These are phyloP conservation scores for Peromyscus attwateri DNA, from an alignment of 2,797 vertebrate genomes.

Conservation along the genomic window DNA sequence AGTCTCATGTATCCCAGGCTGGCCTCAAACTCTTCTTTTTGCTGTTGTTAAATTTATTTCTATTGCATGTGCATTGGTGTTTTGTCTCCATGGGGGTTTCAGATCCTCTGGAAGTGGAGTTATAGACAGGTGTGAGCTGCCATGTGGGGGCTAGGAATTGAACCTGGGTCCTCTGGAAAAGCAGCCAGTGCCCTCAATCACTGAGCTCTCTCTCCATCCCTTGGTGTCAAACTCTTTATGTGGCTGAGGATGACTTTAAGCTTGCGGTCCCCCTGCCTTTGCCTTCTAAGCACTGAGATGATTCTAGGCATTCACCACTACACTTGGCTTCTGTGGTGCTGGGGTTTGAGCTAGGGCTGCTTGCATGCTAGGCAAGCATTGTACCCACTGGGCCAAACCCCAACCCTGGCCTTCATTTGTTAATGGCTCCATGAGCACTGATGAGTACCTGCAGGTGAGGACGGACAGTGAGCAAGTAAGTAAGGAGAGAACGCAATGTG, in stretches of 20 bases:
- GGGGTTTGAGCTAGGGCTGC: neutral
- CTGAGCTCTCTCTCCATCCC: neutral
- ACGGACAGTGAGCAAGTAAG: neutral
- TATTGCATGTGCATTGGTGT: neutral
- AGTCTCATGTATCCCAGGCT: neutral
- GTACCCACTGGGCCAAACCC: neutral
- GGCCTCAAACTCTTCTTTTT: neutral
- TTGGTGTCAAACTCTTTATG: neutral
- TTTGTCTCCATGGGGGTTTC: no score
- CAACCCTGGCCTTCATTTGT: neutral
- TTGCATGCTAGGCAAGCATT: neutral
- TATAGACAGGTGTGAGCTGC: neutral
- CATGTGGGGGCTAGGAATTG: neutral
- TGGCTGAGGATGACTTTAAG: neutral
- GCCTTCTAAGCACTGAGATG: neutral
- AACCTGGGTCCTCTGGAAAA: neutral
- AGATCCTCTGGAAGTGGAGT: neutral
- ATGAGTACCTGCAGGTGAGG: neutral
- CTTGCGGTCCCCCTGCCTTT: neutral
- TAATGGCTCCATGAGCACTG: no score
- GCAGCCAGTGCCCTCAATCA: neutral
- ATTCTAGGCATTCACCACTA: neutral
- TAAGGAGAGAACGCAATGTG: neutral
- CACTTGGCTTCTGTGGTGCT: neutral
- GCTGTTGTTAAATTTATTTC: neutral